Conservation (phyloP, 2,888 invertebrate genomes). For the Eurytoma adleriae region DNA sequence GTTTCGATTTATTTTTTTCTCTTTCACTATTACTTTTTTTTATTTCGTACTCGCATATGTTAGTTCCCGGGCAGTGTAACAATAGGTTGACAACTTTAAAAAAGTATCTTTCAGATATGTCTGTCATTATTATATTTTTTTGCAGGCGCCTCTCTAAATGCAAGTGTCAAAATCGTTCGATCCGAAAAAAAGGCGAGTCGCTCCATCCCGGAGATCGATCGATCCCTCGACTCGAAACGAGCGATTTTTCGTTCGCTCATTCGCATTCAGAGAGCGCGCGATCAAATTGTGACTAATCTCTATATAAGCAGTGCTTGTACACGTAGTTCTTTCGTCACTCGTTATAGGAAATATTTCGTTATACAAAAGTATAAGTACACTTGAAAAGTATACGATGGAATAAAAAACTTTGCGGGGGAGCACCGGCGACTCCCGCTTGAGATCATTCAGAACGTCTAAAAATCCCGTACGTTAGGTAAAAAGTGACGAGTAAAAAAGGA, state of each 20-base stretch:
- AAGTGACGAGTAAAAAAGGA: constrained; percentile 14
- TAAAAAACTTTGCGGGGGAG: constrained; percentile 24
- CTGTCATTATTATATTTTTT: constrained; percentile 46
- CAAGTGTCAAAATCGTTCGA: too few species aligned
- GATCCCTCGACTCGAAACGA: too few species aligned
- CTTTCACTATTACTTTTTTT: constrained; percentile 7
- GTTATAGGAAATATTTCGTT: constrained; percentile 45
- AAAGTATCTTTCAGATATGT: constrained; percentile 55
- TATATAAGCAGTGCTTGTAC: constrained; percentile 37
- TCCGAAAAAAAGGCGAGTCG: too few species aligned
- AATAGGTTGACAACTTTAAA: constrained; percentile 42
- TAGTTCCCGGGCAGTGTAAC: constrained; percentile 49
- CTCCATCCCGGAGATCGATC: too few species aligned
- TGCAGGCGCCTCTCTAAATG: too few species aligned
- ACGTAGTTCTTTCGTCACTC: constrained; percentile 1
- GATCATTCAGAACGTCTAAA: constrained; percentile 37
- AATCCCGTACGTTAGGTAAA: constrained; percentile 13
- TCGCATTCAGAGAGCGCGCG: too few species aligned
- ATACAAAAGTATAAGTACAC: constrained; percentile 52
- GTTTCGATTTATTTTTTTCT: constrained; percentile 5
- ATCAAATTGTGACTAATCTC: constrained; percentile 43
- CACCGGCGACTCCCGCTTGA: constrained; percentile 26
- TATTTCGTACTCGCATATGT: constrained; percentile 11
- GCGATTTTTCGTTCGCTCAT: too few species aligned
- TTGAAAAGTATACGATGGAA: constrained; percentile 42